A percentile compares a stretch with the other conserved stretches of the same genome.
These are phyloP conservation scores for Pangasius mekongensis DNA, from an alignment of 2,797 vertebrate species.

Conservation along the genomic window DNA sequence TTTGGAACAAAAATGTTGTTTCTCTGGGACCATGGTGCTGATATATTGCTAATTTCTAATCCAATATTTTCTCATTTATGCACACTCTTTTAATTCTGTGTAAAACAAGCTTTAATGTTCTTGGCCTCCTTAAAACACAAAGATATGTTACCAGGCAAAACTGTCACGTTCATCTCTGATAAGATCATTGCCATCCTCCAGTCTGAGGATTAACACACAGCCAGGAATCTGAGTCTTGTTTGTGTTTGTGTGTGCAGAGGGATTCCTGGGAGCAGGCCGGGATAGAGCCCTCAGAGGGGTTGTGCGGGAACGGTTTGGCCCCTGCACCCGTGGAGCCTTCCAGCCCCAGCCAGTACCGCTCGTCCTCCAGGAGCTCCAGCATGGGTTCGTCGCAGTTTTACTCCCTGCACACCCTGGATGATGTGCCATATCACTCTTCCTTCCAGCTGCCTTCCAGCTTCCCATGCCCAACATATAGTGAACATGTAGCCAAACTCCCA, in stretches of 20 bases:
- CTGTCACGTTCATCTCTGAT: slow-evolving; percentile 21
- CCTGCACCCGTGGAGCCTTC: slow-evolving; percentile 65
- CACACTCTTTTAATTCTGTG: background rate
- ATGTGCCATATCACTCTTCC: slow-evolving; percentile 79
- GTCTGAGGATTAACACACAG: background rate
- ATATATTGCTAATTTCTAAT: background rate
- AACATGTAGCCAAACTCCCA: slow-evolving; percentile 80
- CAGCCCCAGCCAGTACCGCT: slow-evolving; percentile 76
- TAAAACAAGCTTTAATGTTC: background rate
- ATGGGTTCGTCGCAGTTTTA: slow-evolving; percentile 77
- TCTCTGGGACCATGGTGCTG: background rate
- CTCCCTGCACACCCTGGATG: slow-evolving; percentile 84
- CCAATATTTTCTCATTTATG: background rate
- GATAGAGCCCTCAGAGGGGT: slow-evolving; percentile 73
- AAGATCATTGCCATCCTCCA: slow-evolving; percentile 12
- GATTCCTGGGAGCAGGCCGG: slow-evolving; percentile 86
- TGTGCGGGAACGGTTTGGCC: slow-evolving; percentile 76
- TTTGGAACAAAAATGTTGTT: background rate
- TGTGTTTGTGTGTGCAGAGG: slow-evolving; percentile 73
- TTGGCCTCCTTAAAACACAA: background rate
- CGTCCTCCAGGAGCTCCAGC: slow-evolving; percentile 73
- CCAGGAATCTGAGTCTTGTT: slow-evolving; percentile 37
- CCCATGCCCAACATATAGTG: slow-evolving; percentile 77
- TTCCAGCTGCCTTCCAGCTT: slow-evolving; percentile 74
- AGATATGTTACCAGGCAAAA: slow-evolving; percentile 23